Conservation (phyloP, 1,140 invertebrate species). For the Drosophila tropicalis region DNA sequence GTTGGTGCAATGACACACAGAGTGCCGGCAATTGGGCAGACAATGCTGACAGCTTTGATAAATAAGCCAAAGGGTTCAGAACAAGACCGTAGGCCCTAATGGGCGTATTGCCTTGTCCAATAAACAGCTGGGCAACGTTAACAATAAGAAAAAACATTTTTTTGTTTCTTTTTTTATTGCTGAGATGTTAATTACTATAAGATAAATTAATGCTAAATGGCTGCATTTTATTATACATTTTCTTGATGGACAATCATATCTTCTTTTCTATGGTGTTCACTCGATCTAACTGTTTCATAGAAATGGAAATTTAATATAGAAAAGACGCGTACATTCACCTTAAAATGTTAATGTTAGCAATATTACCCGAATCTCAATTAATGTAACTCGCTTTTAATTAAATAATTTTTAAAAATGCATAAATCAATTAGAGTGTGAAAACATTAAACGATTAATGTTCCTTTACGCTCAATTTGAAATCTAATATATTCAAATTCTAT, state of each 20-base stretch:
- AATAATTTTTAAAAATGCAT: no score
- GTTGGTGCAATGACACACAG: conserved; percentile 45
- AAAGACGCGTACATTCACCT: no score
- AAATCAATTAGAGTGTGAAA: no score
- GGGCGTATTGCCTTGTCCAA: not conserved
- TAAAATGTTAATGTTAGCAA: no score
- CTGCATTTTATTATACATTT: not conserved
- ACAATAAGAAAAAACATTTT: conserved; percentile 40
- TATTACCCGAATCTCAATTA: no score
- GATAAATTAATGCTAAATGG: conserved; percentile 41
- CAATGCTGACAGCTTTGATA: conserved; percentile 66
- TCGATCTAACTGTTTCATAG: no score
- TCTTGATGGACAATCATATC: not conserved
- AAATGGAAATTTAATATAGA: no score
- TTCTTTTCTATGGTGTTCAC: no score
- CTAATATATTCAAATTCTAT: no score
- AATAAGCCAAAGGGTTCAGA: conserved; percentile 42
- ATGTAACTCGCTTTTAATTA: no score
- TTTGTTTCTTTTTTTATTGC: conserved; percentile 32
- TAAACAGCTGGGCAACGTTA: not conserved
- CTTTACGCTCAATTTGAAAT: no score
- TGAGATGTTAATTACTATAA: conserved; percentile 39
- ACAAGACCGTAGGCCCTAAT: not conserved
- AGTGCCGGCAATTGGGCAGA: conserved; percentile 37
- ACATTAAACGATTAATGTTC: no score